Conservation (phyloP, 2,113 vertebrate genomes). For the Tauraco erythrolophus region DNA sequence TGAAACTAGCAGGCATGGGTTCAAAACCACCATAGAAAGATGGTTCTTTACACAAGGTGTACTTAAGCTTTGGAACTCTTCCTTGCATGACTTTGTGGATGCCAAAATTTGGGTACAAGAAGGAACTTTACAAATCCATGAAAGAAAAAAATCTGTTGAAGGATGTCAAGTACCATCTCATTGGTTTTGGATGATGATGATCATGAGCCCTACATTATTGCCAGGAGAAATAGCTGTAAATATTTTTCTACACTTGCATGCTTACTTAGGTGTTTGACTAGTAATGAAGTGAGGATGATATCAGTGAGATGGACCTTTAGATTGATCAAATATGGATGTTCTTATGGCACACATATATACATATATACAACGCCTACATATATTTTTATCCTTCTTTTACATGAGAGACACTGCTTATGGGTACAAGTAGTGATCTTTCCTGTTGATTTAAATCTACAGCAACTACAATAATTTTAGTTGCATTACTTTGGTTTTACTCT, state of each 20-base stretch:
- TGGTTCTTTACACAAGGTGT: neutral
- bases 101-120: neutral
- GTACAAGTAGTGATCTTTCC: neutral
- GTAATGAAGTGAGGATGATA: neutral
- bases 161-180: neutral
- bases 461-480: neutral
- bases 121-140: neutral
- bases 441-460: neutral
- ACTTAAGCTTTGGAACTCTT: neutral
- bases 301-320: neutral
- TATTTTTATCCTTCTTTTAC: neutral
- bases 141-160: neutral
- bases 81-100: fast-evolving
- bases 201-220: neutral
- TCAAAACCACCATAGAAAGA: neutral
- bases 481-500: neutral
- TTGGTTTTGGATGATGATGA: neutral
- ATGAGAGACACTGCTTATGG: neutral
- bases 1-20: neutral
- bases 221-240: neutral
- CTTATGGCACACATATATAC: neutral
- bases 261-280: neutral
- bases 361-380: neutral
- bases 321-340: neutral
- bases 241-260: neutral